phyloP scores from a whole-genome alignment of 1,140 invertebrate genomes.

The Ephestia elutella region DNA sequence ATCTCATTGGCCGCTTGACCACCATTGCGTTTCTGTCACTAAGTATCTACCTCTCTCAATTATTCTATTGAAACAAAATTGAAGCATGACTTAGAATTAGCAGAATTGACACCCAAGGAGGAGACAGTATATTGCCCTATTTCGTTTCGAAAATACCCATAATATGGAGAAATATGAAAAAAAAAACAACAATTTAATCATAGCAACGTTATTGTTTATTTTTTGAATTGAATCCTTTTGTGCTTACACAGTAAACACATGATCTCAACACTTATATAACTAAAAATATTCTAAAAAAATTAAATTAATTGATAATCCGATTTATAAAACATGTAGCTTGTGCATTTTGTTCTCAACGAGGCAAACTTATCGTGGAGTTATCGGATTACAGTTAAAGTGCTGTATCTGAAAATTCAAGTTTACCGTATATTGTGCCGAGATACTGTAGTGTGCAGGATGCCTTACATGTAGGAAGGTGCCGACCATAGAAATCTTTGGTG shows the following conservation, averaged over 20 bases:
- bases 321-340: slow-evolving; percentile 59
- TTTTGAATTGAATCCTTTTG: slow-evolving; percentile 74
- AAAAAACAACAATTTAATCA: slow-evolving; percentile 61
- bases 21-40: too few species aligned
- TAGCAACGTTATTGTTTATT: slow-evolving; percentile 78
- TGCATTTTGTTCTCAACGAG: slow-evolving; percentile 57
- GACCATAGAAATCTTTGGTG: too few species aligned
- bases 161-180: slow-evolving; percentile 14
- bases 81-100: too few species aligned
- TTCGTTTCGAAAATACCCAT: too few species aligned
- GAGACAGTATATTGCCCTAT: too few species aligned
- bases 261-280: slow-evolving; percentile 77
- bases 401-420: slow-evolving; percentile 45
- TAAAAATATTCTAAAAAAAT: slow-evolving; percentile 75
- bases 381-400: slow-evolving; percentile 60
- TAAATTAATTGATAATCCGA: slow-evolving; percentile 59
- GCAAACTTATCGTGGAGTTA: slow-evolving; percentile 52
- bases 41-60: too few species aligned
- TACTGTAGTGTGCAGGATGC: slow-evolving; percentile 62
- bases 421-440: slow-evolving; percentile 62
- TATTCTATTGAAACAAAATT: too few species aligned
- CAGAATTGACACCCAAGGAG: too few species aligned
- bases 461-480: slow-evolving; percentile 25
- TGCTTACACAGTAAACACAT: slow-evolving; percentile 81
- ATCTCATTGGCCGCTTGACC: too few species aligned